phyloP scores from a whole-genome alignment of 2,797 vertebrate species.

The Enteromius afrohamiltoni region DNA sequence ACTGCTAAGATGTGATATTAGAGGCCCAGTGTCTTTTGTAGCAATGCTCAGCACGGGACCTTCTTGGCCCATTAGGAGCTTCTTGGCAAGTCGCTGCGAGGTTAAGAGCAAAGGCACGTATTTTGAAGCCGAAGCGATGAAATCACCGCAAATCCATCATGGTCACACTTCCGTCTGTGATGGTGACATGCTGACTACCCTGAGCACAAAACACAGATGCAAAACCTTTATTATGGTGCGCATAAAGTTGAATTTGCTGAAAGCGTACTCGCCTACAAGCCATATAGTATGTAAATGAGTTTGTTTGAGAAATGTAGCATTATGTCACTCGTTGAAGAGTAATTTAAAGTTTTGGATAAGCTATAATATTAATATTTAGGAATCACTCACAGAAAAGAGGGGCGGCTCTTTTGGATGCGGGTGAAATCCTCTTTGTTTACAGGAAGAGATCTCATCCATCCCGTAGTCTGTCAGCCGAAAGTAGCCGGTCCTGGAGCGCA shows the following conservation, averaged over 20 bases:
- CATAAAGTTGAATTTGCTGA: not conserved
- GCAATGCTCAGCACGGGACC: not conserved
- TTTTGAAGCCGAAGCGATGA: not conserved
- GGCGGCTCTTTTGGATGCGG: slow-evolving; percentile 94
- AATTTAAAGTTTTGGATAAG: not conserved
- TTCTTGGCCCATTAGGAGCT: slow-evolving; percentile 9
- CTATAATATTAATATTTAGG: not conserved
- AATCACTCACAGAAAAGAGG: slow-evolving; percentile 87
- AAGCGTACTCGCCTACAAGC: not conserved
- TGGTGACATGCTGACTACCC: slow-evolving; percentile 85
- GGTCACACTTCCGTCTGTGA: slow-evolving; percentile 82
- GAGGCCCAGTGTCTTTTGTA: not conserved
- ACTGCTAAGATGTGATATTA: not conserved
- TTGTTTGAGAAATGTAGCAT: not conserved
- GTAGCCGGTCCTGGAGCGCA: slow-evolving; percentile 86
- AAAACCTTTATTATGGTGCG: not conserved
- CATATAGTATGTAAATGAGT: not conserved
- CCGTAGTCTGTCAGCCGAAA: slow-evolving; percentile 93
- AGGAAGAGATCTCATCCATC: slow-evolving; percentile 90
- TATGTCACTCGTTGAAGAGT: too few species aligned
- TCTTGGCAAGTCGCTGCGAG: slow-evolving; percentile 18
- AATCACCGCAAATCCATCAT: slow-evolving; percentile 90
- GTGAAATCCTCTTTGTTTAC: slow-evolving; percentile 95
- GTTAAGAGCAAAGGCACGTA: slow-evolving; percentile 34
- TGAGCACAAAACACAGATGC: slow-evolving; percentile 61